Base-by-base conservation (phyloP, 2,797 vertebrate species). In the Mallotus villosus region DNA sequence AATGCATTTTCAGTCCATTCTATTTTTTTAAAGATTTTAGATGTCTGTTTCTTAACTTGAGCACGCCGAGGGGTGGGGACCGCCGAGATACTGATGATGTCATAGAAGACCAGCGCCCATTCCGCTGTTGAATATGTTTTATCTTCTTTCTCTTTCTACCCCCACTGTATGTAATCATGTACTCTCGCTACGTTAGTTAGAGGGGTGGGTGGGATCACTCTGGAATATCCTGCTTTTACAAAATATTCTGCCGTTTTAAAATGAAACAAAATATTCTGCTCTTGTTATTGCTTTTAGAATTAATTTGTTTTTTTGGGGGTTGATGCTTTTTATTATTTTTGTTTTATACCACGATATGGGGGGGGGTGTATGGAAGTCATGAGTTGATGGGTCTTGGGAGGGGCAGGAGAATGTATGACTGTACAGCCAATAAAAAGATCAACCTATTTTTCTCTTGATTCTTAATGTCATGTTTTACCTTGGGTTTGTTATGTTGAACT, bases 401-500 rank as follows among this genome's bases (percentile, higher is more conserved):
- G 90, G 91, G 92, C 82, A 88, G 93, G 92, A 94, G 92, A 94
- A 95, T 94, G 94, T 97, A 93, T 94, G 95, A 94, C 94, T 96
- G 95, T 96, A 95, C 95, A 96, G 96, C 94, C 94, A 95, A 96
- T 96, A 85, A 67, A 68, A 68, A 58, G 21, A 82, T 86, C 86
- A 85, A 84, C 86, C 82, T 84, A 77, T 29, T 17, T 17, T 24
- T 67, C 46, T 67, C 65, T 5, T 55, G 32, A 41, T 34, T 22
- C n/a, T n/a, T 51, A 14, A 51, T 51, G 12, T 51, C 49, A 14
- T 51, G 12, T 55, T 55, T 19, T n/a, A 17, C 4, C 16, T 55
- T 19, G 51, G 51, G 5, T 6, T 51, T 51, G 12, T 55, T 55
- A n/a, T 55, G 4, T n/a, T 55, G 16, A 55, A 17, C 5, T n/a